Evolutionary conservation across 1,140 invertebrate species (phyloP).

Genomic region (Choristoneura fumiferana): DNA sequence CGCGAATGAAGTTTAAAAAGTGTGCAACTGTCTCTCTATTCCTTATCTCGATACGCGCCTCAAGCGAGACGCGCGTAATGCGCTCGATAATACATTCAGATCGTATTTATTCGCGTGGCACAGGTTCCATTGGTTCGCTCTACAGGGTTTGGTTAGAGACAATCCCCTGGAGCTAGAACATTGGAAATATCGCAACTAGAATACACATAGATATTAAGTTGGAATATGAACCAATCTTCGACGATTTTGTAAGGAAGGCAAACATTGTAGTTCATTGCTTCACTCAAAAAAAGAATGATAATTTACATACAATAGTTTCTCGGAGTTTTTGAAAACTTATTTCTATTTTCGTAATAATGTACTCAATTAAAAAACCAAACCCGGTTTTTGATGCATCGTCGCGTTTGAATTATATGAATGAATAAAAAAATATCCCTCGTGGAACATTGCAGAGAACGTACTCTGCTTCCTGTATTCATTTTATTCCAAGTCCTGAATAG

Average conservation of each 20-base stretch:
- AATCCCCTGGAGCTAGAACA: conserved; percentile 52
- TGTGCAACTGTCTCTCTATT: conserved; percentile 52
- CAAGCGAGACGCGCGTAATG: conserved; percentile 66
- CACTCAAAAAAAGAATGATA: no score
- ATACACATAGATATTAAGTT: background rate
- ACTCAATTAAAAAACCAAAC: no score
- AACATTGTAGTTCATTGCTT: no score
- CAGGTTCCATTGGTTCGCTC: conserved; percentile 44
- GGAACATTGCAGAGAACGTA: conserved; percentile 1
- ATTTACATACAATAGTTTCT: no score
- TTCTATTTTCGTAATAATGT: no score
- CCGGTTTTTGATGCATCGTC: no score
- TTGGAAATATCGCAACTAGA: no score
- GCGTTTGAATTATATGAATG: no score
- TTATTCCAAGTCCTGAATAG: conserved; percentile 1
- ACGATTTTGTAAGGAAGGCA: background rate
- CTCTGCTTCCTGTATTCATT: conserved; percentile 3
- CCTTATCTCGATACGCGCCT: conserved; percentile 47
- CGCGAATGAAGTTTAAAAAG: conserved; percentile 55
- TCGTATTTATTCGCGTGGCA: conserved; percentile 64
- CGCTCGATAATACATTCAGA: conserved; percentile 70
- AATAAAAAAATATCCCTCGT: no score
- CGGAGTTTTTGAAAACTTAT: no score
- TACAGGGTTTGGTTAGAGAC: conserved; percentile 65
- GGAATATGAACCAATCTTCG: background rate